phyloP scores from a whole-genome alignment of 2,888 invertebrate species.

The Agrochola circellaris region DNA sequence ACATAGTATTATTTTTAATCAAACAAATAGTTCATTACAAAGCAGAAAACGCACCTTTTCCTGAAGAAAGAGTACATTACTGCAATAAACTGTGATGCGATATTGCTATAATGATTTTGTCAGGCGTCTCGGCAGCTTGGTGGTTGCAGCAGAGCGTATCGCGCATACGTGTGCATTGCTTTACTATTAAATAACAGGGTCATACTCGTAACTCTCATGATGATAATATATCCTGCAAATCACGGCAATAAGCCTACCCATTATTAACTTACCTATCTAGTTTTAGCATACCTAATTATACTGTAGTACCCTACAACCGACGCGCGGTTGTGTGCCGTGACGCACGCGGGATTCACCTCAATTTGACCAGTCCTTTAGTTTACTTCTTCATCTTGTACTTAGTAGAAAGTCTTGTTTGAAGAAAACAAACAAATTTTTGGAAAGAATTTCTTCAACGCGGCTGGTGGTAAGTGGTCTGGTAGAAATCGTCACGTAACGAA shows the following conservation, averaged over 20 bases:
- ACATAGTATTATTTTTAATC: too few species aligned
- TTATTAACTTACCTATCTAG: neutral
- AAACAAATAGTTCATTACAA: neutral
- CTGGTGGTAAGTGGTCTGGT: too few species aligned
- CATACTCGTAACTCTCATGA: neutral
- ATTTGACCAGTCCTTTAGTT: neutral
- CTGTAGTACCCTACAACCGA: too few species aligned
- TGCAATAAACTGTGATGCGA: neutral
- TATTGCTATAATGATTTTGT: slow-evolving; percentile 29
- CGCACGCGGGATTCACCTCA: neutral
- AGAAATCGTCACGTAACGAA: too few species aligned
- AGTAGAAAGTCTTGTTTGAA: too few species aligned
- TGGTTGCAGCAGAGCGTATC: neutral
- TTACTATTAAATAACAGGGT: neutral
- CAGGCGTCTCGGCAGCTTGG: slow-evolving; percentile 5
- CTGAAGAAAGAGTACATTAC: slow-evolving; percentile 5
- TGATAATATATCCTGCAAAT: neutral
- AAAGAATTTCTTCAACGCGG: too few species aligned
- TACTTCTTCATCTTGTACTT: neutral
- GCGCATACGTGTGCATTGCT: neutral
- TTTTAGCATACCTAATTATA: too few species aligned
- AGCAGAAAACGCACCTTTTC: neutral
- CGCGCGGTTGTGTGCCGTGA: neutral
- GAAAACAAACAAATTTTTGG: too few species aligned
- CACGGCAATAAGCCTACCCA: too few species aligned